Evolutionary conservation across 92 coral and sea anemone species (phyloP).

Genomic region (Nematostella vectensis): DNA sequence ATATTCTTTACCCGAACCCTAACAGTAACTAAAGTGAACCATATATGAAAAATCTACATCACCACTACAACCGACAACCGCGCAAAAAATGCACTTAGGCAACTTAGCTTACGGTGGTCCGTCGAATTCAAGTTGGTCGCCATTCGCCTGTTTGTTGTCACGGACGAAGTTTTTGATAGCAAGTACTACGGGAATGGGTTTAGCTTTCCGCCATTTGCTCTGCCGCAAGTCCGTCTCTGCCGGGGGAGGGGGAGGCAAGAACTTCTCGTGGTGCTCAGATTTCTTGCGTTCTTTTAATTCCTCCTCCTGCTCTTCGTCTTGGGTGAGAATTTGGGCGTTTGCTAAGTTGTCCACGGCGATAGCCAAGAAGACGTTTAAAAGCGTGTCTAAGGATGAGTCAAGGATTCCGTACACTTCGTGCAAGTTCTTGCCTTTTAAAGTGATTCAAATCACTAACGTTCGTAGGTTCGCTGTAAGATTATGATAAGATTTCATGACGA

Average conservation of each 20-base stretch:
- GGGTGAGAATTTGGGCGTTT: constrained; percentile 90
- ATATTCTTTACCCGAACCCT: no score
- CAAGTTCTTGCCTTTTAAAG: not conserved
- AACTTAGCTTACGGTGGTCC: not conserved
- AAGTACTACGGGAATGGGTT: constrained; percentile 39
- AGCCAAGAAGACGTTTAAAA: constrained; percentile 91
- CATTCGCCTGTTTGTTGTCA: constrained; percentile 17
- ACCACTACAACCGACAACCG: no score
- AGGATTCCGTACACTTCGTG: constrained; percentile 29
- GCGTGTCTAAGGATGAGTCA: constrained; percentile 60
- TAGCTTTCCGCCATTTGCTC: constrained; percentile 45
- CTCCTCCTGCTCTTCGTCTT: constrained; percentile 84
- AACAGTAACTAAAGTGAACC: no score
- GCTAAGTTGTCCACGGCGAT: constrained; percentile 99
- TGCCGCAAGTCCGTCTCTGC: constrained; percentile 4
- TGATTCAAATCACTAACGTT: not conserved
- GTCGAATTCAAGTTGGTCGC: constrained; percentile 4
- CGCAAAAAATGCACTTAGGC: no score
- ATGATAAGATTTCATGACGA: not conserved
- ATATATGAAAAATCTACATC: no score
- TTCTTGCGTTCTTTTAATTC: constrained; percentile 48
- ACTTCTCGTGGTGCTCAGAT: constrained; percentile 39
- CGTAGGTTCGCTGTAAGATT: no score
- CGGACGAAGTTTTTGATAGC: constrained; percentile 35
- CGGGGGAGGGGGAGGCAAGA: constrained; percentile 13